Percentiles rank a stretch among this genome's conserved stretches.
These are phyloP conservation scores for Drosophila demipolita DNA, from an alignment of 2,888 invertebrate genomes.

Conservation along the genomic window DNA sequence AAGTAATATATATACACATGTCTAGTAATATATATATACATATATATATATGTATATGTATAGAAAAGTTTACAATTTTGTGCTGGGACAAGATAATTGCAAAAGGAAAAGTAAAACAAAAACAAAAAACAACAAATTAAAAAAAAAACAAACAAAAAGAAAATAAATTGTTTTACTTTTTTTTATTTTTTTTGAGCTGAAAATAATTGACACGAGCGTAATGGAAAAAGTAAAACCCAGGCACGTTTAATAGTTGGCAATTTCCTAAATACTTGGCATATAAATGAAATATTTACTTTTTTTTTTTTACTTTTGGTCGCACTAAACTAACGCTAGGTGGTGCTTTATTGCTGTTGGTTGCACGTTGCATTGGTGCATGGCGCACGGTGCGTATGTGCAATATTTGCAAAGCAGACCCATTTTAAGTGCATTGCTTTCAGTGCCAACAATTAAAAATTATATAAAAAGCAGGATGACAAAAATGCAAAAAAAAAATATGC, in stretches of 20 bases:
- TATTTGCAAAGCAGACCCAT: slow-evolving; percentile 28
- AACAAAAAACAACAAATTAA: slow-evolving; percentile 2
- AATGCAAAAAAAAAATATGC: background rate
- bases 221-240: slow-evolving; percentile 45
- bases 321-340: slow-evolving; percentile 18
- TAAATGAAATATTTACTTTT: slow-evolving; percentile 23
- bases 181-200: background rate
- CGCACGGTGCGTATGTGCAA: slow-evolving; percentile 67
- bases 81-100: slow-evolving; percentile 77
- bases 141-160: slow-evolving; percentile 29
- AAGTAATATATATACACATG: slow-evolving; percentile 1
- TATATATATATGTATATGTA: slow-evolving; percentile 26
- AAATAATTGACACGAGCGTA: slow-evolving; percentile 23
- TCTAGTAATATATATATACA: slow-evolving; percentile 22
- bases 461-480: slow-evolving; percentile 10
- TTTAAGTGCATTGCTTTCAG: slow-evolving; percentile 73
- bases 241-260: slow-evolving; percentile 63
- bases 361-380: slow-evolving; percentile 2
- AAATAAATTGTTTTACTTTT: background rate
- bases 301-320: slow-evolving; percentile 37
- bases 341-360: slow-evolving; percentile 1
- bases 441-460: slow-evolving; percentile 49
- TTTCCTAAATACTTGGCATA: slow-evolving; percentile 51
- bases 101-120: slow-evolving; percentile 32
- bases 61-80: slow-evolving; percentile 58